Evolutionary conservation across 2,113 vertebrate species (phyloP).

Genomic region (Hyperopisus bebe): DNA sequence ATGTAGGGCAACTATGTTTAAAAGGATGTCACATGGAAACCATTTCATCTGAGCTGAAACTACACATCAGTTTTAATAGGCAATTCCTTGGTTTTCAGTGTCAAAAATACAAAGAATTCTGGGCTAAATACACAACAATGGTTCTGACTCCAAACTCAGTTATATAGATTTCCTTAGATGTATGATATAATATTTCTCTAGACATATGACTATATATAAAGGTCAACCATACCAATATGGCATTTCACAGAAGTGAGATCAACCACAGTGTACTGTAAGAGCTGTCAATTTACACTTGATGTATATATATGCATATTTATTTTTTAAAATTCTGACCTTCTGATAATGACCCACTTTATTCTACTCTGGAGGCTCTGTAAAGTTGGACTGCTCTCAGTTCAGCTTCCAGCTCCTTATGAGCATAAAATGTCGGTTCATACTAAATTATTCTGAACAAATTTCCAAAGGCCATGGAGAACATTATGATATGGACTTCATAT

Average conservation of each 20-base stretch:
- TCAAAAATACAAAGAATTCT: neutral
- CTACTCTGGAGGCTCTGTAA: neutral
- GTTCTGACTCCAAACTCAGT: neutral
- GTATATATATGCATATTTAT: constrained; percentile 9
- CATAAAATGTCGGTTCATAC: constrained; percentile 15
- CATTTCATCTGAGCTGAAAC: neutral
- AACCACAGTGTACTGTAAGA: neutral
- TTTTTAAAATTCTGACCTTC: constrained; percentile 20
- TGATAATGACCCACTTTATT: constrained; percentile 13
- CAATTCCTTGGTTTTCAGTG: neutral
- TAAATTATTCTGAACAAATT: constrained; percentile 18
- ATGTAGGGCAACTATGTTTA: neutral
- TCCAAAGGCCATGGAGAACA: constrained; percentile 2
- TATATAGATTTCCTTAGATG: neutral
- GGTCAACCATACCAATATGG: neutral
- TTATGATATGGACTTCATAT: neutral
- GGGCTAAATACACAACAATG: neutral
- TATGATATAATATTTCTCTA: neutral
- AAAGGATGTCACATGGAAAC: neutral
- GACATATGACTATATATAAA: neutral
- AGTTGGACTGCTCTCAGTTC: neutral
- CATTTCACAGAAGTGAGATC: neutral
- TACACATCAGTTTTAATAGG: neutral
- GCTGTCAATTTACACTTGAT: constrained; percentile 9
- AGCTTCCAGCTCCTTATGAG: neutral